These are phyloP conservation scores for Lepidothrix coronata DNA, from an alignment of 2,113 vertebrate genomes.

Conservation along the genomic window DNA sequence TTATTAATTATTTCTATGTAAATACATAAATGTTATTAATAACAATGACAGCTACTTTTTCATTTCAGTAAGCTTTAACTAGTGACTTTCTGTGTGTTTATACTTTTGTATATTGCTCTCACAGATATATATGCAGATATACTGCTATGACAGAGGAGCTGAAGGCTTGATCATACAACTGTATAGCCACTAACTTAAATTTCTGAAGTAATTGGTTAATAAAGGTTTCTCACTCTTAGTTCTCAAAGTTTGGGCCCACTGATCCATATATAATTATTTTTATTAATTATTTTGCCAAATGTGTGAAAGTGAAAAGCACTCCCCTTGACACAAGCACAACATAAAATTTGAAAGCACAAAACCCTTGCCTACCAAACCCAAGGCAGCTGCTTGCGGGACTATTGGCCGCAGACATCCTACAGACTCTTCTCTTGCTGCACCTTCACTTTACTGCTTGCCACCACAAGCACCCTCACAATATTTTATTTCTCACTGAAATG, in stretches of 20 bases:
- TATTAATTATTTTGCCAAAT: background rate
- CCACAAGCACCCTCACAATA: background rate
- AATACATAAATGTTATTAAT: background rate
- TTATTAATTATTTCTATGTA: background rate
- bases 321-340: background rate
- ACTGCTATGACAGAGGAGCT: background rate
- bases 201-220: background rate
- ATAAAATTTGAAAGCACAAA: background rate
- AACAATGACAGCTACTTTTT: background rate
- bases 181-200: rapidly evolving
- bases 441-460: background rate
- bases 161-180: background rate
- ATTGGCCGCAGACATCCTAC: background rate
- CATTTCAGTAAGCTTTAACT: background rate
- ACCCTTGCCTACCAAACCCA: background rate
- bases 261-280: background rate
- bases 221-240: background rate
- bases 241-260: background rate
- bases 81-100: background rate
- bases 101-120: background rate
- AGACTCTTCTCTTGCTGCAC: background rate
- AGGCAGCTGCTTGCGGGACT: background rate
- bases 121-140: background rate
- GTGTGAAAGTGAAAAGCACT: background rate
- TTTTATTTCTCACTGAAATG: background rate